These are phyloP conservation scores for Agrilus mali DNA, from an alignment of 2,888 invertebrate species.

Conservation along the genomic window DNA sequence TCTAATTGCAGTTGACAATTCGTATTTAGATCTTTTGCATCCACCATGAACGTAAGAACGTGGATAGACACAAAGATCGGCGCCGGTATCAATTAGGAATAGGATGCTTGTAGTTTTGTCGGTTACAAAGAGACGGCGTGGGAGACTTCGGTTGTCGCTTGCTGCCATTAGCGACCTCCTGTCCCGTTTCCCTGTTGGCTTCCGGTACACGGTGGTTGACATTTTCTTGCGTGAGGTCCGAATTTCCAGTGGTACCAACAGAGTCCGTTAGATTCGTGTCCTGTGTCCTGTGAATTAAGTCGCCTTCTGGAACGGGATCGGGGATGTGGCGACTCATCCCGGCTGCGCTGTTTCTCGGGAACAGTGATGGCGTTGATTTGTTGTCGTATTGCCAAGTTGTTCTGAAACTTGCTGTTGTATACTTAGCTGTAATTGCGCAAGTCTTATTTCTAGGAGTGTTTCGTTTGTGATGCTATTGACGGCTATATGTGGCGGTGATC, in stretches of 20 bases:
- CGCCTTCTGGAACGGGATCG: too few relatives aligned
- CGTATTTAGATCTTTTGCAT: not conserved
- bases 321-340: too few relatives aligned
- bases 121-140: constrained; percentile 8
- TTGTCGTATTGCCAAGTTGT: too few relatives aligned
- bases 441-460: too few relatives aligned
- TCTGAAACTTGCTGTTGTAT: too few relatives aligned
- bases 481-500: too few relatives aligned
- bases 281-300: too few relatives aligned
- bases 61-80: constrained; percentile 9
- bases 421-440: too few relatives aligned
- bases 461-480: too few relatives aligned
- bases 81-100: constrained; percentile 9
- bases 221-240: constrained; percentile 7
- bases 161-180: constrained; percentile 2
- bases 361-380: too few relatives aligned
- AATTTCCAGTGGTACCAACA: constrained; percentile 13
- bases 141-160: not conserved
- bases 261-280: not conserved
- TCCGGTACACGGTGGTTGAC: constrained; percentile 4
- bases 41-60: not conserved
- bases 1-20: constrained; percentile 3
- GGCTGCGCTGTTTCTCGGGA: too few relatives aligned
- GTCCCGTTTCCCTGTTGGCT: constrained; percentile 7
- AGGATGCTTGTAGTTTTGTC: constrained; percentile 3